Evolutionary conservation across 2,113 vertebrate species (phyloP), one percentile per base, ranked within the genome.

Genomic region (Scomber japonicus): DNA sequence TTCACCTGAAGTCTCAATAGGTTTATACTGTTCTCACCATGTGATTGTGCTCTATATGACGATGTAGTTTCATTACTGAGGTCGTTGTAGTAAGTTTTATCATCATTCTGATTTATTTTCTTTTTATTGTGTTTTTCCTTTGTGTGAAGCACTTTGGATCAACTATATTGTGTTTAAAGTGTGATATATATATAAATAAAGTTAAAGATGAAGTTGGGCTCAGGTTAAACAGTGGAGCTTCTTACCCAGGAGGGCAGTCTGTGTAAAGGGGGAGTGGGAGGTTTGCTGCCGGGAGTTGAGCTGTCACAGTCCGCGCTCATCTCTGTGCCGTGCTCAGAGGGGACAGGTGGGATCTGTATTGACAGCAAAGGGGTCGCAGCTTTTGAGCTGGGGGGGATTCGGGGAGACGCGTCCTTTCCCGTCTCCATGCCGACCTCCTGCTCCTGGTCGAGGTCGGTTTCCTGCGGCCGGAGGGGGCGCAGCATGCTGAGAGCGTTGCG

Each of bases 401-500:
- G 60, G 45, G 81, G 76, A 16, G 85, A 88, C 11, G 91, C 88
- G 55, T 87, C 94, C 76, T 70, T 91, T 44, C 91, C 82, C 0
- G 80, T 89, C 75, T 96, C 95, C 80, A 95, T 92, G 60, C 88
- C 71, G 0, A 91, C 88, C 70, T 96, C 96, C 77, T 93, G 92
- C 19, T 90, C 95, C 60, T 84, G 91, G 57, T 98, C 96, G 4
- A 97, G 94, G 86, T 98, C 96, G 0, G 96, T 97, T 87, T 99
- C 98, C 87, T 97, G 96, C 5, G 95, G 96, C 44, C 91, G 94
- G 71, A 96, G 95, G 0, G 96, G 97, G 12, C 96, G 96, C 60
- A 99, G 95, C 97, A 99, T 97, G 92, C 98, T 99, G 81, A 99
- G 97, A n/a, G 97, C 97, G 24, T 99, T 99, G 60, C 98, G 96